These are phyloP conservation scores for Mesitornis unicolor DNA, from an alignment of 2,113 vertebrate genomes.

Conservation along the genomic window DNA sequence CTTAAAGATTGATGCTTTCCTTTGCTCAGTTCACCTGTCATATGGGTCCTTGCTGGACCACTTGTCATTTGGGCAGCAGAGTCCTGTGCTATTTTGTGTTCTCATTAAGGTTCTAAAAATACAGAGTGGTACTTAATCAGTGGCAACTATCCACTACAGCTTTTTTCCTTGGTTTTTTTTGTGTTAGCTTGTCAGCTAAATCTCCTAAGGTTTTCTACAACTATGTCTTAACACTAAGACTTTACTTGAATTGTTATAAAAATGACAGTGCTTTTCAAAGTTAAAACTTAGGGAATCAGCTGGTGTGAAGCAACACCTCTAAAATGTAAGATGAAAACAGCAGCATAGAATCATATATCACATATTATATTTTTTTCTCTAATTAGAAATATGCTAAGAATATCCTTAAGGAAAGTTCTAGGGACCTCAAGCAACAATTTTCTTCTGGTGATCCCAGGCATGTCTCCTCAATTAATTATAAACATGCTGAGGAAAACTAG, in stretches of 20 bases:
- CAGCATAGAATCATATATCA: background rate
- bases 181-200: background rate
- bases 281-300: background rate
- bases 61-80: background rate
- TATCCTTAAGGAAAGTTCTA: constrained; percentile 20
- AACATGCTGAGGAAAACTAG: constrained; percentile 11
- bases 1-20: background rate
- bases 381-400: constrained; percentile 52
- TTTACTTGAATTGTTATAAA: background rate
- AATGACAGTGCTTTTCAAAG: background rate
- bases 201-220: background rate
- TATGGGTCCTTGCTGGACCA: background rate
- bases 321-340: background rate
- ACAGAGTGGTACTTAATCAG: background rate
- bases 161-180: background rate
- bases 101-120: background rate
- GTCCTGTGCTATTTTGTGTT: background rate
- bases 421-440: constrained; percentile 26
- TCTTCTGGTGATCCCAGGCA: constrained; percentile 23
- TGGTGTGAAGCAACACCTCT: background rate
- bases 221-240: background rate
- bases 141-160: background rate
- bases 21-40: background rate
- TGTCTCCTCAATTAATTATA: constrained; percentile 58
- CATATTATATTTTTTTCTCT: background rate